These are phyloP conservation scores for Netelia virgata DNA, from an alignment of 2,888 invertebrate species.

Conservation along the genomic window DNA sequence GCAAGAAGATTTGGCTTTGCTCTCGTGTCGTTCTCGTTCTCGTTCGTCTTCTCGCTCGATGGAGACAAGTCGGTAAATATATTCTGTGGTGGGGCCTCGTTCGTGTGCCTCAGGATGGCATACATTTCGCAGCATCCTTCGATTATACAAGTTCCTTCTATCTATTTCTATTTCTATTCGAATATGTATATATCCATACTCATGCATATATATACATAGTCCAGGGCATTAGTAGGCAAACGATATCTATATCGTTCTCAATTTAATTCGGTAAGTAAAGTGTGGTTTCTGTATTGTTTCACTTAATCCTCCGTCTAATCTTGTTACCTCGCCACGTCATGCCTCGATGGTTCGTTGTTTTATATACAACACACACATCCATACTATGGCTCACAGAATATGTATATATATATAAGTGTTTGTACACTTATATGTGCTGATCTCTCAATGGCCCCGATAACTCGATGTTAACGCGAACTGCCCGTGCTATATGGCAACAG, in stretches of 20 bases:
- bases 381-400: too few relatives aligned
- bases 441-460: slow-evolving; percentile 54
- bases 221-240: slow-evolving; percentile 1
- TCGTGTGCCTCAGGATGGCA: neutral
- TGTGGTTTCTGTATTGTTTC: slow-evolving; percentile 69
- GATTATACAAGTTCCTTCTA: slow-evolving; percentile 49
- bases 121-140: slow-evolving; percentile 39
- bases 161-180: slow-evolving; percentile 10
- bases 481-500: slow-evolving; percentile 39
- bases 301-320: slow-evolving; percentile 68
- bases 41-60: neutral
- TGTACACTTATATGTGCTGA: neutral
- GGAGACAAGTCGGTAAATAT: neutral
- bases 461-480: slow-evolving; percentile 64
- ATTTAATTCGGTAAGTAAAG: slow-evolving; percentile 69
- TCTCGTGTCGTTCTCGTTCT: slow-evolving; percentile 46
- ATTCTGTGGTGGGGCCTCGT: neutral
- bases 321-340: slow-evolving; percentile 66
- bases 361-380: slow-evolving; percentile 17
- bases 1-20: slow-evolving; percentile 42
- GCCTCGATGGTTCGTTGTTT: slow-evolving; percentile 52
- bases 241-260: slow-evolving; percentile 47
- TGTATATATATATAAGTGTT: too few relatives aligned
- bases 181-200: neutral
- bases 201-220: neutral